Evolutionary conservation across 2,888 invertebrate genomes (phyloP), one percentile per base, ranked within the genome.

Genomic region (Tenthredo livida): DNA sequence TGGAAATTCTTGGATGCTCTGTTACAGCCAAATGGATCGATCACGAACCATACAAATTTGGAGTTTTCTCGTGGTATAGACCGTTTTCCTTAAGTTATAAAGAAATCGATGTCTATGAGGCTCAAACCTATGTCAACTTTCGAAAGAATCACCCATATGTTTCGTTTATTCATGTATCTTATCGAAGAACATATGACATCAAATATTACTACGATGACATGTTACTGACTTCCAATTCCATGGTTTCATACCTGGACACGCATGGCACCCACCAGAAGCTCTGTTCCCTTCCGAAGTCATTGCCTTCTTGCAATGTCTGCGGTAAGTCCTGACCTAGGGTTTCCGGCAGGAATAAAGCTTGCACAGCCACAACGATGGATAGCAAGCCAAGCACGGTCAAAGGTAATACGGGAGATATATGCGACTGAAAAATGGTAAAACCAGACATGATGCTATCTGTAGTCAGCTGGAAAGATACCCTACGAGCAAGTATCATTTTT

Each of bases 261-360:
- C 93, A 93, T 50, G 97, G 98, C 86, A 96, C 96, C 90, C 97
- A 97, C 95, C 97, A 97, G 91, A 98, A 97, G 88, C 94, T 96
- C 92, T 98, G 98, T 78, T 97, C 95, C 85, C 94, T 95, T 0
- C 98, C 98, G 89, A 98, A 98, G 89, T 97, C 95, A 93, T 98
- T 98, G 15, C 98, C 98, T 91, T 98, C 98, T 86, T 96, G 96
- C 4, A 98, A 93, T 0, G 97, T 97, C 92, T 98, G 97, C 0
- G 98, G 98, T 92, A 98, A 94, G 88, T 97, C 97, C 77, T 97
- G 97, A 90, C 97, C 97, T 90, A 98, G 94, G 0, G 98, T 98
- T 94, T 98, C 98, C 0, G 98, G 98, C 12, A 98, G 94, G 88
- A 97, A 95, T 2, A 98, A 94, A 40, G 97, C 96, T 40, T 98